Conservation (phyloP, 2,113 vertebrate genomes). For the Chitala chitala region DNA sequence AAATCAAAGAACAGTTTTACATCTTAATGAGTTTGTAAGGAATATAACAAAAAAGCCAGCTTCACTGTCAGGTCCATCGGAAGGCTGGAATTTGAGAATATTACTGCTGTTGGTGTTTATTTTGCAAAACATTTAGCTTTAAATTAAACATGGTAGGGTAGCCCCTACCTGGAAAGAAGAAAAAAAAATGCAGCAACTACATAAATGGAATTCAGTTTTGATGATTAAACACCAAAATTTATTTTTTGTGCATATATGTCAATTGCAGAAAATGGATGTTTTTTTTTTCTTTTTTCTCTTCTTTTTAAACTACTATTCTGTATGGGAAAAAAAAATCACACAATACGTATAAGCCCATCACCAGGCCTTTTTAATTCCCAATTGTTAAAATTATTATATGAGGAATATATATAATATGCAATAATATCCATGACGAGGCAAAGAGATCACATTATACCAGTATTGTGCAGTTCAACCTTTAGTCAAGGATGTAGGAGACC, state of each 20-base stretch:
- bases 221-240: not conserved
- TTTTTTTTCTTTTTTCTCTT: not conserved
- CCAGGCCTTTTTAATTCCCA: not conserved
- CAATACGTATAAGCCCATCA: no score
- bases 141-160: not conserved
- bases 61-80: not conserved
- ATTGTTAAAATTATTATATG: not conserved
- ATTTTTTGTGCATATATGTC: not conserved
- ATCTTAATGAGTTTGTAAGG: not conserved
- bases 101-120: slow-evolving; percentile 2
- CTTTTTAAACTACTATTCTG: not conserved
- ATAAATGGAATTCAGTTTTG: not conserved
- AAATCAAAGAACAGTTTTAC: not conserved
- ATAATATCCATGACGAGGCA: not conserved
- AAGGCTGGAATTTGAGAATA: not conserved
- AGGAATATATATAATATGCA: not conserved
- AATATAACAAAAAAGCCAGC: not conserved
- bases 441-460: not conserved
- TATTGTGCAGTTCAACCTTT: not conserved
- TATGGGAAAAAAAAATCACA: not conserved
- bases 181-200: not conserved
- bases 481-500: slow-evolving; percentile 10
- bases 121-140: no score
- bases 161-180: not conserved
- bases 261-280: no score